A percentile compares a stretch with the other conserved stretches of the same genome.
Conservation (phyloP, 2,888 invertebrate genomes). For the Raillietiella orientalis region DNA sequence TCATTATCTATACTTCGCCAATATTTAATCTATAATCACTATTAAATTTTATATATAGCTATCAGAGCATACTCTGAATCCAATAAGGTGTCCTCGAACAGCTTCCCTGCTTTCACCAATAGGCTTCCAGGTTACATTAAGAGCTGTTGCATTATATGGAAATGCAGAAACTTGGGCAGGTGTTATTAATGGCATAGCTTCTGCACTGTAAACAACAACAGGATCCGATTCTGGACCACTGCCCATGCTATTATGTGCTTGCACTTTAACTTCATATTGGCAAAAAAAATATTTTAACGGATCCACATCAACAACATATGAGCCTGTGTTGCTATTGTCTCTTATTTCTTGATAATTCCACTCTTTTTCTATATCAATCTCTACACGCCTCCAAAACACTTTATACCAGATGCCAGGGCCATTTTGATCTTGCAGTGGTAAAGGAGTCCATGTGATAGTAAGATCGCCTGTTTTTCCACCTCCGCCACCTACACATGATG, state of each 20-base stretch:
- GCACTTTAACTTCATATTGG: conserved; percentile 51
- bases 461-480: conserved; percentile 86
- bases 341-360: conserved; percentile 35
- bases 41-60: conserved; percentile 2
- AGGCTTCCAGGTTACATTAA: conserved; percentile 68
- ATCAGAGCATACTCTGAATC: conserved; percentile 31
- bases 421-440: conserved; percentile 45
- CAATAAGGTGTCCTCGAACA: conserved; percentile 60
- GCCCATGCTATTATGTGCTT: conserved; percentile 36
- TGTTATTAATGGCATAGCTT: conserved; percentile 68
- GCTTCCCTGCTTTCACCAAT: conserved; percentile 50
- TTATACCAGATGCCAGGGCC: conserved; percentile 66
- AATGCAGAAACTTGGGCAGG: conserved; percentile 44
- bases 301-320: conserved; percentile 31
- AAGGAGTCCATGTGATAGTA: conserved; percentile 54
- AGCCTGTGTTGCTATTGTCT: conserved; percentile 36
- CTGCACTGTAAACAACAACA: conserved; percentile 44
- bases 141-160: conserved; percentile 62
- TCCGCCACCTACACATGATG: conserved; percentile 53
- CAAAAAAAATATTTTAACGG: conserved; percentile 29
- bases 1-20: conserved; percentile 36
- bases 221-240: conserved; percentile 45
- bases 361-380: conserved; percentile 29
- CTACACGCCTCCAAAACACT: conserved; percentile 41
- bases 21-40: conserved; percentile 33